phyloP scores from a whole-genome alignment of 2,113 vertebrate genomes.

The Bos indicus region DNA sequence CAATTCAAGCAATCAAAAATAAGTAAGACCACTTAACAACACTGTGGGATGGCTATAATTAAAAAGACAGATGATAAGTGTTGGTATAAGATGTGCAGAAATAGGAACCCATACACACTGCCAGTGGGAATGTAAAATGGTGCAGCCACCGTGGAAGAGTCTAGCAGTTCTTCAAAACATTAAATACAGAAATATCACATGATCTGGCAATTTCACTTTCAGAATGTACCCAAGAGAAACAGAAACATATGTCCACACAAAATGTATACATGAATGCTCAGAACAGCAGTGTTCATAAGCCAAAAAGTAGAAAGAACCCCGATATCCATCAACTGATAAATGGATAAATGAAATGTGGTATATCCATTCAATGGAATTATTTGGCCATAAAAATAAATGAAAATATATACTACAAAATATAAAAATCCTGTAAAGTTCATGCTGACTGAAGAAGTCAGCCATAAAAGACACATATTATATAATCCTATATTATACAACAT shows the following conservation, averaged over 20 bases:
- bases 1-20: not conserved
- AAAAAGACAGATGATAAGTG: not conserved
- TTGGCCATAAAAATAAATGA: not conserved
- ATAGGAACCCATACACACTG: not conserved
- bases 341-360: not conserved
- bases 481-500: not conserved
- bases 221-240: not conserved
- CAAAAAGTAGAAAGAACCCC: not conserved
- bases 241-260: not conserved
- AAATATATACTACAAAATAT: not conserved
- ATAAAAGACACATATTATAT: not conserved
- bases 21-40: not conserved
- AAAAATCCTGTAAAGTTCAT: not conserved
- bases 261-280: not conserved
- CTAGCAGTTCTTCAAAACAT: not conserved
- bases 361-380: not conserved
- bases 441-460: not conserved
- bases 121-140: not conserved
- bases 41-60: not conserved
- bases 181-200: not conserved
- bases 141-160: not conserved
- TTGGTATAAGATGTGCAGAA: not conserved
- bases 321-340: not conserved
- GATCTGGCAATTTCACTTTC: not conserved
- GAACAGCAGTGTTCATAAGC: not conserved